These are phyloP conservation scores for Temnothorax nylanderi DNA, from an alignment of 1,140 invertebrate genomes.

Conservation along the genomic window DNA sequence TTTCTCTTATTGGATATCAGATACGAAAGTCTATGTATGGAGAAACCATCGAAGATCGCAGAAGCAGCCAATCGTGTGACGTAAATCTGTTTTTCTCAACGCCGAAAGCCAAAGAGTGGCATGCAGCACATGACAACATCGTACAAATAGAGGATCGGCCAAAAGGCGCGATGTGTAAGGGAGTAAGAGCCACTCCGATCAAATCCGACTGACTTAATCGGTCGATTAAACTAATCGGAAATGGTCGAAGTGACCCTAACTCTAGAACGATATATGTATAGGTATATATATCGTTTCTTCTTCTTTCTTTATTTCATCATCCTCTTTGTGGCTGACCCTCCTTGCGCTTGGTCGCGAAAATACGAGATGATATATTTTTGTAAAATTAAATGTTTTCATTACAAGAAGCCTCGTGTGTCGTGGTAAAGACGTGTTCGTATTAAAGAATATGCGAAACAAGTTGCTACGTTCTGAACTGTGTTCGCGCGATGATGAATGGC, in stretches of 20 bases:
- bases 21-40: neutral
- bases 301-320: neutral
- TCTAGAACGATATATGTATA: neutral
- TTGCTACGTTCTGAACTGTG: conserved; percentile 14
- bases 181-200: too few relatives aligned
- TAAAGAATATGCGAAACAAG: conserved; percentile 31
- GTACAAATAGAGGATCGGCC: conserved; percentile 30
- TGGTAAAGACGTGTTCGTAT: conserved; percentile 4
- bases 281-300: neutral
- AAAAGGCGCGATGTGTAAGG: neutral
- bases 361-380: conserved; percentile 5
- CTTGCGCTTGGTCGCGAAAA: conserved; percentile 12
- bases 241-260: neutral
- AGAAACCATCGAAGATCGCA: conserved; percentile 17
- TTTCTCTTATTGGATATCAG: neutral
- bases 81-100: conserved; percentile 14
- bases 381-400: conserved; percentile 36
- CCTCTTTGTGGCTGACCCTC: conserved; percentile 34
- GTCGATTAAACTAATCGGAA: too few relatives aligned
- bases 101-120: conserved; percentile 52
- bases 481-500: conserved; percentile 24
- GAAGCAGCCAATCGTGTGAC: conserved; percentile 41
- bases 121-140: conserved; percentile 56
- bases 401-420: conserved; percentile 46
- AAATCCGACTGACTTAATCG: too few relatives aligned